Evolutionary conservation across 2,888 invertebrate genomes (phyloP).

Genomic region (Germaria angustata): DNA sequence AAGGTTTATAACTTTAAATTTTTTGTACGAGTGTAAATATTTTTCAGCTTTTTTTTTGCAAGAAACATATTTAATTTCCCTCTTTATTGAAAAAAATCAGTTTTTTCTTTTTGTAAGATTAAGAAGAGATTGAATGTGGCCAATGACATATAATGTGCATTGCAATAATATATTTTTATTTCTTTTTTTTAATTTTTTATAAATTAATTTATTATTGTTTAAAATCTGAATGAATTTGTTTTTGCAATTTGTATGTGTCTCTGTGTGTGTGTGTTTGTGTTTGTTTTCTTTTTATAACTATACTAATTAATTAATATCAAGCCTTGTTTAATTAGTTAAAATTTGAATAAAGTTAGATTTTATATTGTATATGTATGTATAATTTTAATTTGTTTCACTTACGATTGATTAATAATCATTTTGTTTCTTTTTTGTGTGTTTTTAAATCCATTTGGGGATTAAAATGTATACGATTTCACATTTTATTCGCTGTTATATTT

Average conservation of each 20-base stretch:
- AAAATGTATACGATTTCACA: slow-evolving; percentile 14
- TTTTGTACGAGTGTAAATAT: not conserved
- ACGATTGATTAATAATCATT: slow-evolving; percentile 44
- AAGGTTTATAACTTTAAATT: slow-evolving; percentile 27
- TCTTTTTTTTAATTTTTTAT: slow-evolving; percentile 9
- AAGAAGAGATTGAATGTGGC: slow-evolving; percentile 4
- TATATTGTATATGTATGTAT: slow-evolving; percentile 33
- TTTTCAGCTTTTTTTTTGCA: no score
- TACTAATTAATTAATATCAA: slow-evolving; percentile 60
- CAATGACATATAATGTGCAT: slow-evolving; percentile 22
- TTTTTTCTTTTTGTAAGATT: not conserved
- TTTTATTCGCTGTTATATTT: slow-evolving; percentile 66
- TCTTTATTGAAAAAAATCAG: not conserved
- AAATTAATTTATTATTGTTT: slow-evolving; percentile 45
- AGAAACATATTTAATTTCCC: no score
- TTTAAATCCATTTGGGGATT: slow-evolving; percentile 38
- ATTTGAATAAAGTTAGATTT: slow-evolving; percentile 54
- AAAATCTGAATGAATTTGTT: slow-evolving; percentile 48
- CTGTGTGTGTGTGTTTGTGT: slow-evolving; percentile 15
- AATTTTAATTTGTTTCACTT: slow-evolving; percentile 56
- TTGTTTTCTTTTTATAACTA: slow-evolving; percentile 10
- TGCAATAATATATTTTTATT: slow-evolving; percentile 18
- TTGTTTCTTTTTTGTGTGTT: slow-evolving; percentile 4
- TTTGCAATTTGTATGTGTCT: not conserved
- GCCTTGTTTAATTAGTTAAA: slow-evolving; percentile 60